Conservation (phyloP, 2,113 vertebrate genomes). For the Neopipo cinnamomea region DNA sequence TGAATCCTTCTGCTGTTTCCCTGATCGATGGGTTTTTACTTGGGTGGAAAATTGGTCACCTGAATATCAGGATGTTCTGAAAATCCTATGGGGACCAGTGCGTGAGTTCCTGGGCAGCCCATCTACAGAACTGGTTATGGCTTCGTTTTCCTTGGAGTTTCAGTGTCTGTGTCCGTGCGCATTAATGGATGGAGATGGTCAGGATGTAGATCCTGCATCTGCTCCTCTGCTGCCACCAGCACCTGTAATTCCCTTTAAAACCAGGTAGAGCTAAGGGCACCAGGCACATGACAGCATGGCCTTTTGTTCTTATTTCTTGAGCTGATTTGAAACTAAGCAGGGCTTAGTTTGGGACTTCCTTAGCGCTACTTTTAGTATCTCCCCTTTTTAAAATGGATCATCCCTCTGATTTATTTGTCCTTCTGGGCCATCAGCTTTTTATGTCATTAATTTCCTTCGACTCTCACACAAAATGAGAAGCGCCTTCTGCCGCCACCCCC, state of each 20-base stretch:
- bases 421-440: background rate
- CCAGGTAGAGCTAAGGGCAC: background rate
- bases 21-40: background rate
- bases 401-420: conserved; percentile 37
- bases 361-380: conserved; percentile 58
- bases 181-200: background rate
- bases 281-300: background rate
- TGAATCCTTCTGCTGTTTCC: background rate
- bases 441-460: background rate
- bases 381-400: conserved; percentile 52
- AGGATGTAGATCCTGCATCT: background rate
- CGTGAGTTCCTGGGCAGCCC: background rate
- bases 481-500: fast-evolving
- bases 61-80: background rate
- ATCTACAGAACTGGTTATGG: background rate
- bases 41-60: background rate
- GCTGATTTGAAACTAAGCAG: conserved; percentile 63
- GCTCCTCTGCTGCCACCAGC: background rate
- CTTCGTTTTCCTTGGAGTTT: background rate
- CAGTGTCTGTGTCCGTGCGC: background rate
- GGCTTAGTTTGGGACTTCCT: conserved; percentile 61
- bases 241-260: background rate
- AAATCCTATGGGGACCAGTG: fast-evolving
- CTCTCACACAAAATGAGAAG: background rate
- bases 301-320: conserved; percentile 62